Evolutionary conservation across 2,888 invertebrate species (phyloP).

Genomic region (Epistrophe grossulariae): DNA sequence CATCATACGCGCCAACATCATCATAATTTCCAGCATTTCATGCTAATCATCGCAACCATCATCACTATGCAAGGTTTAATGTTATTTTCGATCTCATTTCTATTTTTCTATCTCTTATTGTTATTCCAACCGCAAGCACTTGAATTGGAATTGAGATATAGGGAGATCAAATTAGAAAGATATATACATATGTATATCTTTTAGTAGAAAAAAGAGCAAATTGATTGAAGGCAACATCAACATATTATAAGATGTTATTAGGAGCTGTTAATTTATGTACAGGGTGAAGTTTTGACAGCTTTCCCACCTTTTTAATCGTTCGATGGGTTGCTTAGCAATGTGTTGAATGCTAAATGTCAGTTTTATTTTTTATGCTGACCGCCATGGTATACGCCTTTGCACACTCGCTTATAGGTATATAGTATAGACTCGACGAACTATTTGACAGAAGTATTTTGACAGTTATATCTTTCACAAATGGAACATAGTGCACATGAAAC

Average conservation of each 20-base stretch:
- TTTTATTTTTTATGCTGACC: constrained; percentile 41
- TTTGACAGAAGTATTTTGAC: constrained; percentile 64
- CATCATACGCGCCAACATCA: constrained; percentile 64
- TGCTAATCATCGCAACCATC: constrained; percentile 64
- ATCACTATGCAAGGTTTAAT: constrained; percentile 52
- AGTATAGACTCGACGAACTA: neutral
- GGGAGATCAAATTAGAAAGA: constrained; percentile 44
- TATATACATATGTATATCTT: neutral
- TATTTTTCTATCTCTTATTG: constrained; percentile 61
- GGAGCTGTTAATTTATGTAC: constrained; percentile 66
- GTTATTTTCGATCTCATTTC: constrained; percentile 6
- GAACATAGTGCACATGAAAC: constrained; percentile 69
- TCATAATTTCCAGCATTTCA: constrained; percentile 50
- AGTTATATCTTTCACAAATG: constrained; percentile 61
- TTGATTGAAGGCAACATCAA: constrained; percentile 67
- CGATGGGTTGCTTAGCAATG: neutral
- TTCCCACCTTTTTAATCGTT: constrained; percentile 41
- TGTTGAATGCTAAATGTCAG: constrained; percentile 47
- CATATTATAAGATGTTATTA: constrained; percentile 32
- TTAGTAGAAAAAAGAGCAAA: neutral
- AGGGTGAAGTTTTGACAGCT: constrained; percentile 65
- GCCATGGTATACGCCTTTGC: neutral
- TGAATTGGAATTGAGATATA: neutral
- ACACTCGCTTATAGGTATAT: neutral
- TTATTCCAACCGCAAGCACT: constrained; percentile 60